Conservation (phyloP, 2,888 invertebrate genomes). For the Caenorhabditis zanzibari region DNA sequence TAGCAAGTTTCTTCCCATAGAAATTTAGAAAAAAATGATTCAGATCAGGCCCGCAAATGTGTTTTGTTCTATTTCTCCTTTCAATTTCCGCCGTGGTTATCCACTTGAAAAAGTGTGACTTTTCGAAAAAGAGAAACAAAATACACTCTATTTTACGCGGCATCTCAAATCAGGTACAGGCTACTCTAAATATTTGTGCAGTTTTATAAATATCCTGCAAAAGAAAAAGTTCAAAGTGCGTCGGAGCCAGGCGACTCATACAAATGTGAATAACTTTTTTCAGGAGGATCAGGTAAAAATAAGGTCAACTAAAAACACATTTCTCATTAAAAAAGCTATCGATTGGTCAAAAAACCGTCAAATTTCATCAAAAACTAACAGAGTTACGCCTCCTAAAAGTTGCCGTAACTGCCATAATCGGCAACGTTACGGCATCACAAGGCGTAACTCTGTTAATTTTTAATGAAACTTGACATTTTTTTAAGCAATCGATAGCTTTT, state of each 20-base stretch:
- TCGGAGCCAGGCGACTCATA: neutral
- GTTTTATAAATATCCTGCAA: conserved; percentile 2
- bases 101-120: conserved; percentile 39
- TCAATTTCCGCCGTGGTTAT: conserved; percentile 26
- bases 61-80: conserved; percentile 19
- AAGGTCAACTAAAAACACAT: too few relatives aligned
- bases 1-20: neutral
- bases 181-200: conserved; percentile 15
- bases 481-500: too few relatives aligned
- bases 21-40: conserved; percentile 17
- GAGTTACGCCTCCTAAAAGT: too few relatives aligned
- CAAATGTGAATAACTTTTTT: neutral
- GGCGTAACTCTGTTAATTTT: too few relatives aligned
- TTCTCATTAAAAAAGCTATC: too few relatives aligned
- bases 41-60: neutral
- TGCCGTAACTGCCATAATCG: too few relatives aligned
- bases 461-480: too few relatives aligned
- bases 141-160: neutral
- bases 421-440: too few relatives aligned
- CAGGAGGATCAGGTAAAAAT: too few relatives aligned
- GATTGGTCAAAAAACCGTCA: too few relatives aligned
- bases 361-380: too few relatives aligned
- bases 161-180: conserved; percentile 20
- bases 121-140: conserved; percentile 21
- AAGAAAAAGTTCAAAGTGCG: conserved; percentile 5